Conservation (phyloP, 2,888 invertebrate genomes). For the Dryococelus australis region DNA sequence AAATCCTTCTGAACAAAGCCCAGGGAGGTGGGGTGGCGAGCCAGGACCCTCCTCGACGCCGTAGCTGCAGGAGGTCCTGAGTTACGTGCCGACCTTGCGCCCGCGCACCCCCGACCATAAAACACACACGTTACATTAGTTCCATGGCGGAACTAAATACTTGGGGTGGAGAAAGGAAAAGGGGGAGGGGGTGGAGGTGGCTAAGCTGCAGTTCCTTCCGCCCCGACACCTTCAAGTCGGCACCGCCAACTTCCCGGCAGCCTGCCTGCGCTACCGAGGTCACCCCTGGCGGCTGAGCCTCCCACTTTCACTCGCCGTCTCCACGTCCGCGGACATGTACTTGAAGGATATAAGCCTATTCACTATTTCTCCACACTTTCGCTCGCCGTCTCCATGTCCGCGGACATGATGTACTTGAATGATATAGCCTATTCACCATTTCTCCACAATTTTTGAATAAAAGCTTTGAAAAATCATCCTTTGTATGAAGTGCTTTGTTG, state of each 20-base stretch:
- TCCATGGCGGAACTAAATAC: not conserved
- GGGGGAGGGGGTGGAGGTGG: not conserved
- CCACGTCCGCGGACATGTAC: too few species aligned
- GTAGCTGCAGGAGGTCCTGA: not conserved
- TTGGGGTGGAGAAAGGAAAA: not conserved
- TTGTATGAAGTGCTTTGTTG: too few species aligned
- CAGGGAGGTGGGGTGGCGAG: not conserved
- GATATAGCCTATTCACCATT: too few species aligned
- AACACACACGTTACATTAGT: not conserved
- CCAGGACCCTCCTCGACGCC: not conserved
- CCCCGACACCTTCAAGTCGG: not conserved
- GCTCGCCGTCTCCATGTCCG: too few species aligned
- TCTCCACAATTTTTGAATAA: too few species aligned
- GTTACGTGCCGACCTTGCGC: not conserved
- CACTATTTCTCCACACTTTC: too few species aligned
- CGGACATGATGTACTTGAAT: too few species aligned
- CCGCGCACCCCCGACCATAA: not conserved
- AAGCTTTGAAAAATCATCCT: too few species aligned
- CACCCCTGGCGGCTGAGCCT: too few species aligned
- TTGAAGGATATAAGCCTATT: too few species aligned
- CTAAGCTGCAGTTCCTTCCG: not conserved
- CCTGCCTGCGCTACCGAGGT: not conserved
- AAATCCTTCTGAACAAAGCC: not conserved
- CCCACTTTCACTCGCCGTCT: too few species aligned
- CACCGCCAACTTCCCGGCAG: not conserved